A percentile compares a stretch with the other conserved stretches of the same genome.
Conservation (phyloP, 2,888 invertebrate genomes). For the Uloborus plumipes region DNA sequence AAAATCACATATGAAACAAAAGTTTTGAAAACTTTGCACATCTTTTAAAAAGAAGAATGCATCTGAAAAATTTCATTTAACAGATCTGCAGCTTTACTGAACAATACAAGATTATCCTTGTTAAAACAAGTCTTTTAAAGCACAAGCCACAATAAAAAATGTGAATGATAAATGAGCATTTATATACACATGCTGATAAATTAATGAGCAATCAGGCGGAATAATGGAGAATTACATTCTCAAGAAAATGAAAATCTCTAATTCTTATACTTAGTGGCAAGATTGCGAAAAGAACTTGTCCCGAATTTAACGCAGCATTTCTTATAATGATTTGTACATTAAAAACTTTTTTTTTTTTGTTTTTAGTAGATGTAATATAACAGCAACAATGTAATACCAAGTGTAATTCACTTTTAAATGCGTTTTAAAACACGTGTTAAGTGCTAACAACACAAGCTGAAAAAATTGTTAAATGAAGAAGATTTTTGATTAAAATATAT, state of each 20-base stretch:
- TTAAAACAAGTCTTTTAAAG: neutral
- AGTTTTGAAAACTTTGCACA: neutral
- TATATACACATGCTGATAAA: slow-evolving; percentile 1
- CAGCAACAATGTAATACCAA: too few species aligned
- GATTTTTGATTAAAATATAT: too few species aligned
- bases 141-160: neutral
- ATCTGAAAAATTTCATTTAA: neutral
- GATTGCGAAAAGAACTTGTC: neutral
- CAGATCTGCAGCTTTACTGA: neutral
- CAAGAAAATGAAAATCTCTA: neutral
- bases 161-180: neutral
- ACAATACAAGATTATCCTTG: neutral
- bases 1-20: neutral
- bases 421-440: too few species aligned
- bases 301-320: too few species aligned
- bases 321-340: too few species aligned
- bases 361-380: too few species aligned
- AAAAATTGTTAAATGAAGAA: too few species aligned
- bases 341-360: too few species aligned
- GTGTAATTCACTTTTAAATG: too few species aligned
- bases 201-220: neutral
- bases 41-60: neutral
- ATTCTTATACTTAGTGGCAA: neutral
- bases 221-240: too few species aligned
- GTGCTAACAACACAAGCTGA: too few species aligned